Conservation (phyloP, 92 coral and sea anemone genomes). For the Isaurus tuberculatus region DNA sequence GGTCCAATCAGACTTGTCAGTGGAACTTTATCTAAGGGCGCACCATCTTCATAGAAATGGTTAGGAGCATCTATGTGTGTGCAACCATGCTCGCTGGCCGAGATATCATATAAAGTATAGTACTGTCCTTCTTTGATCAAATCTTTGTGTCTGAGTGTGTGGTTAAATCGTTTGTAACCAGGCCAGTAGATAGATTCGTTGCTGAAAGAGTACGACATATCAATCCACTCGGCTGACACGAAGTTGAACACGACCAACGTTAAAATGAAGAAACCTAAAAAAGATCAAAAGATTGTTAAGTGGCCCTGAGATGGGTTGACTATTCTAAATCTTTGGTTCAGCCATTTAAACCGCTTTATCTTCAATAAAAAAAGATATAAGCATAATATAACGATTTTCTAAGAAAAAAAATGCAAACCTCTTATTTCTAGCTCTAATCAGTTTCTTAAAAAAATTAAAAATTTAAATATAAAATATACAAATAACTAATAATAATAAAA, state of each 20-base stretch:
- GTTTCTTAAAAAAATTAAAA: no score
- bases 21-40: constrained; percentile 80
- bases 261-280: background rate
- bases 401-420: no score
- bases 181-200: constrained; percentile 82
- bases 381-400: no score
- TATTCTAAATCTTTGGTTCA: no score
- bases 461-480: no score
- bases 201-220: constrained; percentile 67
- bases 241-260: background rate
- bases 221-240: constrained; percentile 56
- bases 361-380: no score
- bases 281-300: no score
- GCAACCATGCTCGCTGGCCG: constrained; percentile 78
- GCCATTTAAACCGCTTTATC: no score
- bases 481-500: no score
- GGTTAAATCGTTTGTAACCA: constrained; percentile 45
- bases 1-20: constrained; percentile 74
- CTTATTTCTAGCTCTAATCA: no score
- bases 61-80: constrained; percentile 84
- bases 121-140: constrained; percentile 40
- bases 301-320: no score
- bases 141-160: constrained; percentile 45
- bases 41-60: constrained; percentile 65
- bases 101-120: constrained; percentile 57